phyloP scores from a whole-genome alignment of 2,888 invertebrate genomes.

The Microplitis manilae region DNA sequence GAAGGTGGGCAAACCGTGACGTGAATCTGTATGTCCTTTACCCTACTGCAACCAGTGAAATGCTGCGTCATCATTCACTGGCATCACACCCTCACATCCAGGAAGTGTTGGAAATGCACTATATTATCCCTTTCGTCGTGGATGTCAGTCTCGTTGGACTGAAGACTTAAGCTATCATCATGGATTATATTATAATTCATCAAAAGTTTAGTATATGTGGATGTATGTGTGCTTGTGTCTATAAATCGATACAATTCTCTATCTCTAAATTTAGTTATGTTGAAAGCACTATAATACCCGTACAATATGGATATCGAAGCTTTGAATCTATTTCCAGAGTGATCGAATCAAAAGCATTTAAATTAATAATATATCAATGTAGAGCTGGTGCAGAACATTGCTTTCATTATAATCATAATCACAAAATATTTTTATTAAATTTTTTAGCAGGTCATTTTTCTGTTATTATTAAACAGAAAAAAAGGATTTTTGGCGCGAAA shows the following conservation, averaged over 20 bases:
- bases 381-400: too few species aligned
- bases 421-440: too few species aligned
- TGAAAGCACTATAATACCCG: background rate
- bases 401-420: too few species aligned
- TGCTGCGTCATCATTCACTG: conserved; percentile 9
- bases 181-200: background rate
- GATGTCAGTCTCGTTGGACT: background rate
- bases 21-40: background rate
- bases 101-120: background rate
- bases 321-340: background rate
- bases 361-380: too few species aligned
- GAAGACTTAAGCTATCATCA: background rate
- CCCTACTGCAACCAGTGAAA: background rate
- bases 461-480: too few species aligned
- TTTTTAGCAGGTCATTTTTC: too few species aligned
- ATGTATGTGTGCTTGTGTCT: background rate
- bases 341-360: too few species aligned
- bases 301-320: background rate
- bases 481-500: too few species aligned
- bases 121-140: background rate
- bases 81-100: background rate
- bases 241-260: background rate
- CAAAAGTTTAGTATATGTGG: background rate
- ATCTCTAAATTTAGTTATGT: background rate
- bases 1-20: conserved; percentile 33